A percentile compares a stretch with the other conserved stretches of the same genome.
phyloP scores from a whole-genome alignment of 2,113 vertebrate species.

The Saguinus imperator region DNA sequence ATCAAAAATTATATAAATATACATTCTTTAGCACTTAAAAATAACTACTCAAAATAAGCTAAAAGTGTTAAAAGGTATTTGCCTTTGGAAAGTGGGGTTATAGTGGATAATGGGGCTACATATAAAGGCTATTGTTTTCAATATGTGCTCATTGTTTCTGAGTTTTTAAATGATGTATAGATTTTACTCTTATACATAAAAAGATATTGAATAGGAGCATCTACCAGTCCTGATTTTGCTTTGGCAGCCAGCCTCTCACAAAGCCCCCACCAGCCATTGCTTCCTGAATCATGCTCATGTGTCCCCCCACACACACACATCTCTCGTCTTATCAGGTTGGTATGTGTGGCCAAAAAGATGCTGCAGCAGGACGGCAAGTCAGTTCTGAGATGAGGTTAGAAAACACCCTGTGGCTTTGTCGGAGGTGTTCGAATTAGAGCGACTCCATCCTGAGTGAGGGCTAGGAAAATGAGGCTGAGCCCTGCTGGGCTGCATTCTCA shows the following conservation, averaged over 20 bases:
- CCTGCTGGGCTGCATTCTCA: too few relatives aligned
- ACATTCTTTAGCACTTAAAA: not conserved
- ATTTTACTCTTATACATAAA: not conserved
- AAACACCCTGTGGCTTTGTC: not conserved
- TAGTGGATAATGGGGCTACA: not conserved
- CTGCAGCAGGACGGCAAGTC: not conserved
- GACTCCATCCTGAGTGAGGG: too few relatives aligned
- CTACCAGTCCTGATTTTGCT: not conserved
- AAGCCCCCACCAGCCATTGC: not conserved
- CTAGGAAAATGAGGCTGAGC: too few relatives aligned
- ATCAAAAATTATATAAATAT: not conserved
- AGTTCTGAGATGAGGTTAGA: not conserved
- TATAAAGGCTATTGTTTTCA: not conserved
- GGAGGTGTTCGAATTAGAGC: too few relatives aligned
- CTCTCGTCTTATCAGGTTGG: not conserved
- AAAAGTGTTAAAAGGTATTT: not conserved
- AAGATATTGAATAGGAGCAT: not conserved
- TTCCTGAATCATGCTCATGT: not conserved
- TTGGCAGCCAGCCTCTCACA: not conserved
- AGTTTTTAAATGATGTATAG: not conserved
- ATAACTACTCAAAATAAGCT: not conserved
- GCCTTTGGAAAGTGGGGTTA: not conserved
- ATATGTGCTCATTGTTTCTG: not conserved
- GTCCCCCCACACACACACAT: not conserved
- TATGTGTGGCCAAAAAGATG: not conserved